These are phyloP conservation scores for Ranitomeya imitator DNA, from an alignment of 2,113 vertebrate genomes.

Conservation along the genomic window DNA sequence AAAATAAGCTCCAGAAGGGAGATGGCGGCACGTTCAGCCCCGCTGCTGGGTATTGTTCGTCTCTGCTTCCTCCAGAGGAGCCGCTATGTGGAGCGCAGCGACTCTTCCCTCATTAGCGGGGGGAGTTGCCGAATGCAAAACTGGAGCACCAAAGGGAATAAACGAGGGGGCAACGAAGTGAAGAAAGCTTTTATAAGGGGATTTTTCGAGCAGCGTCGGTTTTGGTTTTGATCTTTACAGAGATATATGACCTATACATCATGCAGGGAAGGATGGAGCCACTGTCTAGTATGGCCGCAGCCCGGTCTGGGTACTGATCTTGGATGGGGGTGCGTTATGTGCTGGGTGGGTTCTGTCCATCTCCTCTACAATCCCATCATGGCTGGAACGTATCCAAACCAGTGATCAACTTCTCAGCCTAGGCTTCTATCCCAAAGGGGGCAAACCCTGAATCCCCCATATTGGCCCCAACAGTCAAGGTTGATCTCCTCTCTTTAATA, in stretches of 20 bases:
- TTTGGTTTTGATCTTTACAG: background rate
- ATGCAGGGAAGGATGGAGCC: background rate
- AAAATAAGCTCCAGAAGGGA: constrained; percentile 39
- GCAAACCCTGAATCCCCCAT: too few species aligned
- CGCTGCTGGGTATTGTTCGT: background rate
- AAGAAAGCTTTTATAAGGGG: background rate
- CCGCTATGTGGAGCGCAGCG: background rate
- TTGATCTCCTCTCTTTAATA: too few species aligned
- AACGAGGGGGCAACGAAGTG: background rate
- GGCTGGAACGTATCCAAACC: background rate
- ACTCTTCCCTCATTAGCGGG: constrained; percentile 18
- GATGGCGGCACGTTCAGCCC: background rate
- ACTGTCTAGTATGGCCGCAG: background rate
- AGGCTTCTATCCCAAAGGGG: too few species aligned
- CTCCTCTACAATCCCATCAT: background rate
- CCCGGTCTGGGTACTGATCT: background rate
- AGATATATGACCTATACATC: background rate
- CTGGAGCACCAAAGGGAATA: background rate
- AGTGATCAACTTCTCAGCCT: background rate
- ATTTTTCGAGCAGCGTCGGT: too few species aligned
- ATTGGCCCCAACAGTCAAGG: too few species aligned
- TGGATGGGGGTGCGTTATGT: background rate
- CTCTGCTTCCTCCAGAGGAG: background rate
- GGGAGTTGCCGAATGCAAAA: background rate
- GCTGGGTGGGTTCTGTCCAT: background rate